Evolutionary conservation across 2,888 invertebrate genomes (phyloP).

Genomic region (Lasioglossum pauxillum): DNA sequence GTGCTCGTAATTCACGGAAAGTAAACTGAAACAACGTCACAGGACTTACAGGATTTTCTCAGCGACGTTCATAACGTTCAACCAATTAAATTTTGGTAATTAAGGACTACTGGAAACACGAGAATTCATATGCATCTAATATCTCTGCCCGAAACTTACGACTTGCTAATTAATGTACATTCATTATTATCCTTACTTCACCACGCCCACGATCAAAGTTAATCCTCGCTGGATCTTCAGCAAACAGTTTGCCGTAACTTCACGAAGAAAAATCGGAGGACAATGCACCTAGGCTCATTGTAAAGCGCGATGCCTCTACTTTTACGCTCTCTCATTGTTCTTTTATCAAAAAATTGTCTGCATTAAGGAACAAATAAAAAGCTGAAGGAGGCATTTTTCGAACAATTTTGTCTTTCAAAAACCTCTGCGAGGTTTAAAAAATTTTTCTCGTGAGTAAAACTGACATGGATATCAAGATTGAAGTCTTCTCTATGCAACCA

Average conservation of each 20-base stretch:
- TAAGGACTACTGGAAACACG: neutral
- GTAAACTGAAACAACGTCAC: neutral
- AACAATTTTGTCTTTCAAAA: too few relatives aligned
- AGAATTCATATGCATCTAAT: neutral
- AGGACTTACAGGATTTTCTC: neutral
- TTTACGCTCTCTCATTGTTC: neutral
- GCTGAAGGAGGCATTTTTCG: too few relatives aligned
- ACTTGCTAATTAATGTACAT: neutral
- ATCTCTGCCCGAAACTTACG: neutral
- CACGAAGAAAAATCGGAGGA: neutral
- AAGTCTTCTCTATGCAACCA: too few relatives aligned
- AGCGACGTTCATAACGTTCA: neutral
- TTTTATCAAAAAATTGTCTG: neutral
- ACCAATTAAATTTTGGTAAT: neutral
- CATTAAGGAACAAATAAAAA: too few relatives aligned
- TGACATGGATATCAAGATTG: too few relatives aligned
- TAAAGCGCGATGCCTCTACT: neutral
- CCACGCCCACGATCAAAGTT: neutral
- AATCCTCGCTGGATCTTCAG: neutral
- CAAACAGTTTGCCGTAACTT: neutral
- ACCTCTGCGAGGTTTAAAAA: too few relatives aligned
- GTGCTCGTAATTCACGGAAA: neutral
- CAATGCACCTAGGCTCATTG: neutral
- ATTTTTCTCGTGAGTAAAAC: too few relatives aligned
- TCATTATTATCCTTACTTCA: neutral